Conservation (phyloP, 2,888 invertebrate species). For the Lacanobia wlatinum region DNA sequence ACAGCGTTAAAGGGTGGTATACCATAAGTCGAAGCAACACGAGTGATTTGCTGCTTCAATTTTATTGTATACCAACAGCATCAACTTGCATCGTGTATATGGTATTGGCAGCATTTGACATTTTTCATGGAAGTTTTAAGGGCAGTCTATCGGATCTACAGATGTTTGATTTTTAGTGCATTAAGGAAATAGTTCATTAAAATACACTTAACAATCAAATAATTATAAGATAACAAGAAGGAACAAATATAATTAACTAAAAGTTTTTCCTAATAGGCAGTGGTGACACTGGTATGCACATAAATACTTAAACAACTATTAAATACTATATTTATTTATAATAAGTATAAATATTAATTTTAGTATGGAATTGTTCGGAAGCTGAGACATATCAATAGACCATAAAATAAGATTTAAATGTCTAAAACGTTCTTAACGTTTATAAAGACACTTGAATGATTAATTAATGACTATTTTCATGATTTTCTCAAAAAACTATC, state of each 20-base stretch:
- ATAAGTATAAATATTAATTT: conserved; percentile 30
- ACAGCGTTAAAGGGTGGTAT: no score
- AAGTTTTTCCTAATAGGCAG: conserved; percentile 5
- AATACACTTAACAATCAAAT: not conserved
- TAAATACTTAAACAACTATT: conserved; percentile 53
- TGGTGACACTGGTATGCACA: conserved; percentile 36
- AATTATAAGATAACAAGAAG: conserved; percentile 10
- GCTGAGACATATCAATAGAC: conserved; percentile 29
- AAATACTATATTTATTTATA: conserved; percentile 46
- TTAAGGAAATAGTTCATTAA: not conserved
- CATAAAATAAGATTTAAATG: conserved; percentile 10
- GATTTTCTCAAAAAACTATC: conserved; percentile 15
- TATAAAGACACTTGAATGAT: conserved; percentile 41
- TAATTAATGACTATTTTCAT: conserved; percentile 12
- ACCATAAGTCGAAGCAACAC: not conserved
- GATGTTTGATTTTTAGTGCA: not conserved
- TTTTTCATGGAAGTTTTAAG: conserved; percentile 1
- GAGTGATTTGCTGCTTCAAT: no score
- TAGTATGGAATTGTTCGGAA: conserved; percentile 42
- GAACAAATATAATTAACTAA: not conserved
- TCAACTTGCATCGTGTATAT: no score
- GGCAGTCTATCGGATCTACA: conserved; percentile 15
- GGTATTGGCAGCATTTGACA: not conserved
- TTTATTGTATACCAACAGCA: no score
- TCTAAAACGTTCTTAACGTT: conserved; percentile 33